Evolutionary conservation across 2,113 vertebrate species (phyloP), one percentile per base, ranked within the genome.

Genomic region (Turnix velox): DNA sequence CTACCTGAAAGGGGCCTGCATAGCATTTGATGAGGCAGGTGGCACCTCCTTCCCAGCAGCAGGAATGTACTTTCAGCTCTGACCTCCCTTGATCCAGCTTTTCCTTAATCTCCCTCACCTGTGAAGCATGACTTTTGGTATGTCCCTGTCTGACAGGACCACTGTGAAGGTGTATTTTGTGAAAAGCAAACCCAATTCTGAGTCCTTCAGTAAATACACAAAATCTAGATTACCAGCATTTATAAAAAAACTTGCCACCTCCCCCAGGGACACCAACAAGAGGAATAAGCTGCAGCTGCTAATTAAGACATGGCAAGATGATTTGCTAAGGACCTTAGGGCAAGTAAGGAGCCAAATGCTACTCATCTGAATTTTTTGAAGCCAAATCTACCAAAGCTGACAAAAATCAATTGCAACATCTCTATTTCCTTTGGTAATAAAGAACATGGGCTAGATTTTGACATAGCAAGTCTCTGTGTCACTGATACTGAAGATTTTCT

Each of bases 1-100:
- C 80, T 66, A 90, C 91, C 91, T 96, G 95, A 82, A 85, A 93
- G 94, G 87, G 74, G 45, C 68, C 85, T 28, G 68, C 90, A 80
- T 72, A 92, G 74, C 66, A 16, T 7, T 7, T 90, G 86, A 68
- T 54, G 71, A 45, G 92, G 75, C 89, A 94, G 93, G 90, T 96
- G 85, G 57, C 84, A 88, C 58, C 89, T 87, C 69, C 84, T 95
- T 82, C 87, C 68, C 59, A 71, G 54, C 37, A 92, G 54, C 88
- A 93, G 61, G 80, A 95, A 91, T 87, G 80, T 87, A 22, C 55
- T 95, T 71, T 78, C 57, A 57, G 14, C 58, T 77, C 85, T 95
- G 92, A 94, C 92, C 84, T 85, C 33, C 63, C 1, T 7, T 92
- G 84, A 92, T 94, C 82, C 59, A 46, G 55, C 79, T 78, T 78